These are phyloP conservation scores for Cybosia mesomella DNA, from an alignment of 2,888 invertebrate species.

Conservation along the genomic window DNA sequence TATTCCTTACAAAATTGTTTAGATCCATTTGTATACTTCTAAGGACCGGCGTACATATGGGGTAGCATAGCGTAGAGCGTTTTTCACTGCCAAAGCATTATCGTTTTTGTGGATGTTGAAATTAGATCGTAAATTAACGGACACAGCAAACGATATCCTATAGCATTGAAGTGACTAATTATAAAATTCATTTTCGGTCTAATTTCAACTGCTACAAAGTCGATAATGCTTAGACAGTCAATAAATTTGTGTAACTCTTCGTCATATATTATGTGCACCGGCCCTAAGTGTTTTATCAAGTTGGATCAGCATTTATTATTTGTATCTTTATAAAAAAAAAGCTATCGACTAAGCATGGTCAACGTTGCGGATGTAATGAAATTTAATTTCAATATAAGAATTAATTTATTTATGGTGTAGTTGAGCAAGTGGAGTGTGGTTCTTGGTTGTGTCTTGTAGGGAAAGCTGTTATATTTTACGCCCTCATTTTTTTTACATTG, in stretches of 20 bases:
- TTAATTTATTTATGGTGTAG: conserved; percentile 49
- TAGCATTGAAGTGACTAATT: neutral
- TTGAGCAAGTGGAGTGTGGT: conserved; percentile 44
- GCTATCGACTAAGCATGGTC: conserved; percentile 43
- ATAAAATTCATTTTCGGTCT: neutral
- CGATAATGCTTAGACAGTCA: neutral
- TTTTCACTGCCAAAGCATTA: neutral
- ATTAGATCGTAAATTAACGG: too few relatives aligned
- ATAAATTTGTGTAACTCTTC: neutral
- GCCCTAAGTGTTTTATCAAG: conserved; percentile 2
- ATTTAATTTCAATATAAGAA: conserved; percentile 50
- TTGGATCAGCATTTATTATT: conserved; percentile 46
- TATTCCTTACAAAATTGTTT: conserved; percentile 46
- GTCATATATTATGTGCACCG: neutral
- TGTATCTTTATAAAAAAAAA: conserved; percentile 27
- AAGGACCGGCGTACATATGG: neutral
- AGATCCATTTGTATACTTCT: conserved; percentile 33
- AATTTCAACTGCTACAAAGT: neutral
- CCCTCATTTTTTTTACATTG: conserved; percentile 29
- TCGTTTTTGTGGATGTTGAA: neutral
- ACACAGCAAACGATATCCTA: neutral
- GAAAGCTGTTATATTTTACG: conserved; percentile 38
- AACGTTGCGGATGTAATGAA: conserved; percentile 51
- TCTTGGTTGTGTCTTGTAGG: conserved; percentile 36
- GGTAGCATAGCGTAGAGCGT: neutral